phyloP scores from a whole-genome alignment of 2,888 invertebrate species.

The Drosophila conformis region DNA sequence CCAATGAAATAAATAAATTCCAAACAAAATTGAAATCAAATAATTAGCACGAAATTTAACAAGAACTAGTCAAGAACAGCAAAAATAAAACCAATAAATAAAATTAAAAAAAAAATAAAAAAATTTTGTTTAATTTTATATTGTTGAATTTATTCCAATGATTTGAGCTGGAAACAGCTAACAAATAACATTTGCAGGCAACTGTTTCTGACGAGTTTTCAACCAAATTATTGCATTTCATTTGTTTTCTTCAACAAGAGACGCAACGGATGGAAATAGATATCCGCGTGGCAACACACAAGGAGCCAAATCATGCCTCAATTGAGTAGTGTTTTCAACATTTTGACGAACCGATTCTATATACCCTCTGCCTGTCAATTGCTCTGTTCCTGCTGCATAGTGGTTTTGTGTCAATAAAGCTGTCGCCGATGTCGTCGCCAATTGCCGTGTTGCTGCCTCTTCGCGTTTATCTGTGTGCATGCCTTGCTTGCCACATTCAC shows the following conservation, averaged over 20 bases:
- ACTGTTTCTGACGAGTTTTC: neutral
- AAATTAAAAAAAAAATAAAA: neutral
- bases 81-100: slow-evolving; percentile 37
- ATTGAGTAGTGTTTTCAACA: neutral
- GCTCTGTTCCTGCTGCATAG: slow-evolving; percentile 1
- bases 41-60: slow-evolving; percentile 63
- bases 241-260: neutral
- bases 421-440: neutral
- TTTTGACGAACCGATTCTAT: neutral
- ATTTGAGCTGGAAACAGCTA: neutral
- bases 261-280: neutral
- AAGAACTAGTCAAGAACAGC: slow-evolving; percentile 40
- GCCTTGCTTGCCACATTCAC: slow-evolving; percentile 17
- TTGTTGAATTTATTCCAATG: neutral
- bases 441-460: slow-evolving; percentile 15
- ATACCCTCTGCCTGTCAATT: neutral
- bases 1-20: slow-evolving; percentile 21
- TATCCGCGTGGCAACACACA: neutral
- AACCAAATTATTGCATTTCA: neutral
- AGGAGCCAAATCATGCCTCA: neutral
- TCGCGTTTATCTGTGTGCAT: slow-evolving; percentile 7
- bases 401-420: slow-evolving; percentile 19
- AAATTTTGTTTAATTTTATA: neutral
- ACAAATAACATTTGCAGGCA: too few relatives aligned
- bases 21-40: slow-evolving; percentile 14